Percentiles rank a stretch among this genome's conserved stretches.
Evolutionary conservation across 2,113 vertebrate species (phyloP).

Genomic region (Bufo gargarizans): DNA sequence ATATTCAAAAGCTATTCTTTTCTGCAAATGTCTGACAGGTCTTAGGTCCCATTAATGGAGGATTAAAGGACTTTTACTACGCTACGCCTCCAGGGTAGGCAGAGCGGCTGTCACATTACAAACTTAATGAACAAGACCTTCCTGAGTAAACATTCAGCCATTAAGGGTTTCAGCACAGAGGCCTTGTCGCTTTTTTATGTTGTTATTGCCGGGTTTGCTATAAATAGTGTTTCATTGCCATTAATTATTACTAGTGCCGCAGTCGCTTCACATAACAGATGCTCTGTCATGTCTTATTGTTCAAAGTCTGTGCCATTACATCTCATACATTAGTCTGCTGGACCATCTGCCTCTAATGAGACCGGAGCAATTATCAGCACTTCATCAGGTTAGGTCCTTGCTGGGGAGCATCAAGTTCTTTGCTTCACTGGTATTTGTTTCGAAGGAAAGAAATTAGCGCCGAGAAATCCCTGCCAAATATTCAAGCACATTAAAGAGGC

Average conservation of each 20-base stretch:
- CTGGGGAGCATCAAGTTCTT: slow-evolving; percentile 42
- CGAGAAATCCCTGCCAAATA: slow-evolving; percentile 23
- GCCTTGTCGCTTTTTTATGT: slow-evolving; percentile 5
- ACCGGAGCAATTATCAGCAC: slow-evolving; percentile 11
- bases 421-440: slow-evolving; percentile 45
- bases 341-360: slow-evolving; percentile 32
- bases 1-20: too few species aligned
- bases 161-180: background rate
- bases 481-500: background rate
- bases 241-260: slow-evolving; percentile 57
- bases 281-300: slow-evolving; percentile 44
- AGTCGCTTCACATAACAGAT: slow-evolving; percentile 47
- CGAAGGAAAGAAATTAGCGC: slow-evolving; percentile 29
- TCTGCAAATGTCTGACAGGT: background rate
- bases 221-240: slow-evolving; percentile 52
- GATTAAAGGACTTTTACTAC: background rate
- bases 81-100: background rate
- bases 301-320: slow-evolving; percentile 31
- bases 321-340: slow-evolving; percentile 25
- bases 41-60: background rate
- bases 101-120: background rate
- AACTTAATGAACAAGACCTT: background rate
- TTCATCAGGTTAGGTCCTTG: slow-evolving; percentile 24
- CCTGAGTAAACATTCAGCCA: slow-evolving; percentile 9
- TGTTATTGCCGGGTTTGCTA: slow-evolving; percentile 38